Evolutionary conservation across 2,113 vertebrate genomes (phyloP).

Genomic region (Eupsittula cactorum): DNA sequence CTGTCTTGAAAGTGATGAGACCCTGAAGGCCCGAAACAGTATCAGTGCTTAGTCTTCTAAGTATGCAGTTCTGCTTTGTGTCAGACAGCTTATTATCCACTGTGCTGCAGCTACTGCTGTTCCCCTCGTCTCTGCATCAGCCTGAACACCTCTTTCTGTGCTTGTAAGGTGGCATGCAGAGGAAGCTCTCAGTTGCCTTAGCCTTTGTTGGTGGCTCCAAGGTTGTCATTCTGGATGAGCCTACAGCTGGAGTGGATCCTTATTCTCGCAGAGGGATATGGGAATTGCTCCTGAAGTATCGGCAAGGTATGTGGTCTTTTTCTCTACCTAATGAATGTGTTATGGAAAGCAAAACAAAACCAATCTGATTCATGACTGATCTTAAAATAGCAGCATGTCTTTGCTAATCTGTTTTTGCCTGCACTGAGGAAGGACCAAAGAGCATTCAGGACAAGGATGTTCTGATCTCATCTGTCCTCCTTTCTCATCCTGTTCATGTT

Average conservation of each 20-base stretch:
- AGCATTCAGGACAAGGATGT: background rate
- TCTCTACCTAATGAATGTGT: background rate
- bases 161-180: slow-evolving; percentile 91
- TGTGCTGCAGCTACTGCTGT: background rate
- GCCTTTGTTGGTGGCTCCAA: slow-evolving; percentile 98
- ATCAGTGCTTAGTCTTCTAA: background rate
- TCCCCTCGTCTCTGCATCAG: background rate
- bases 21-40: background rate
- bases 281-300: slow-evolving; percentile 93
- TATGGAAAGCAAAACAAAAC: background rate
- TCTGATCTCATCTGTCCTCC: background rate
- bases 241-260: slow-evolving; percentile 95
- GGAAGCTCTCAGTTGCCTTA: slow-evolving; percentile 95
- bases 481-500: background rate
- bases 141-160: background rate
- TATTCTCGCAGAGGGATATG: slow-evolving; percentile 96
- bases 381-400: background rate
- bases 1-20: background rate
- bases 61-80: background rate
- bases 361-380: background rate
- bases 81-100: background rate
- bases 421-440: background rate
- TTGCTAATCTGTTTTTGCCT: background rate
- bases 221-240: slow-evolving; percentile 98
- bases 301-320: slow-evolving; percentile 79